Percentiles rank a stretch among this genome's conserved stretches.
These are phyloP conservation scores for Zeugodacus cucurbitae DNA, from an alignment of 1,140 invertebrate species.

Conservation along the genomic window DNA sequence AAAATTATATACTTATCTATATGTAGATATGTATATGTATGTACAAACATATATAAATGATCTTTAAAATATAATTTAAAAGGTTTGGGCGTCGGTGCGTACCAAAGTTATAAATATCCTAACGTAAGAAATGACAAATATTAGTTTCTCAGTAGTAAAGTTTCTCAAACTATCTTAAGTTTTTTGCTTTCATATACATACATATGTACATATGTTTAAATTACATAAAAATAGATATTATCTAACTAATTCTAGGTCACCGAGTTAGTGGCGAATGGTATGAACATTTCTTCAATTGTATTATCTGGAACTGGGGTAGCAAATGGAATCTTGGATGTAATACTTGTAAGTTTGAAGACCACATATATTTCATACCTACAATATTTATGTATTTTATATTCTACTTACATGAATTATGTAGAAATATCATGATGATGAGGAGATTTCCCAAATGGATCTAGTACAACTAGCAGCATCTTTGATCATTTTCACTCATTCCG, in stretches of 20 bases:
- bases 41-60: no score
- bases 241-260: slow-evolving; percentile 13
- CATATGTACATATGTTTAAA: no score
- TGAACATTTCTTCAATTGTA: slow-evolving; percentile 54
- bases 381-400: not conserved
- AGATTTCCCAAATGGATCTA: slow-evolving; percentile 48
- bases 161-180: no score
- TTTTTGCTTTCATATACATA: no score
- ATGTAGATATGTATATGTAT: no score
- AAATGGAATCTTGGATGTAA: slow-evolving; percentile 58
- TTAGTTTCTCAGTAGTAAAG: no score
- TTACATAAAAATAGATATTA: no score
- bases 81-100: no score
- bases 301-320: slow-evolving; percentile 54
- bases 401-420: slow-evolving; percentile 49
- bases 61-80: no score
- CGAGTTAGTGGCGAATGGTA: slow-evolving; percentile 51
- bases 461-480: slow-evolving; percentile 55
- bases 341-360: slow-evolving; percentile 49
- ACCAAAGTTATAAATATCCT: no score
- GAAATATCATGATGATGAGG: slow-evolving; percentile 52
- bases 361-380: not conserved
- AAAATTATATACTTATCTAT: no score
- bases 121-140: no score
- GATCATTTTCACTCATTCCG: slow-evolving; percentile 56